Base-by-base conservation (phyloP, 1,140 invertebrate species). In the Drusus annulatus region DNA sequence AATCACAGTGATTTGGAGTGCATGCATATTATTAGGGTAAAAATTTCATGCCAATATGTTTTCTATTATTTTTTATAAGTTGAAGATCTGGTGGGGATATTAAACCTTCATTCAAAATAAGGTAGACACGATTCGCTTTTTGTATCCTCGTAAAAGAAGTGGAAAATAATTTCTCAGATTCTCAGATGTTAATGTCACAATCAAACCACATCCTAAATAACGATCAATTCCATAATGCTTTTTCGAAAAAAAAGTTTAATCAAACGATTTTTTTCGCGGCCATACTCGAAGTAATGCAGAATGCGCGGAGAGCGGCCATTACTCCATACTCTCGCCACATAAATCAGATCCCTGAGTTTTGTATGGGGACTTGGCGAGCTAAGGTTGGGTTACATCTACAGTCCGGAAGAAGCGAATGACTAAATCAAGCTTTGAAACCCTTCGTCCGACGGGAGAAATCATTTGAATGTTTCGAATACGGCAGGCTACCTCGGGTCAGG, bases 211-310 rank as follows among this genome's bases (percentile, higher is more conserved):
- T 65, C 21, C 62, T 65, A 65, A 65, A 65, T 65, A 16, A 65
- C 62, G 62, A 65, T 7, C 62, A 65, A 65, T 65, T 71, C 68
- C 36, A 51, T 71, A 51, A 16, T 71, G 36, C 17, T 21, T 52
- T 51, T 36, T 65, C 4, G 5, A 23, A 71, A 71, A 71, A 68
- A 50, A 71, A 52, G 21, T 65, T 71, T 71, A 71, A 71, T 71
- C 68, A 71, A 71, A 71, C 68, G 68, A 56, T 74, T 58, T 51
- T 31, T 56, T 58, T 15, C n/a, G 54, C 52, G 25, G 56, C 68
- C 68, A 71, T 51, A 19, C 71, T 74, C 28, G 71, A 54, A 74
- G 51, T 56, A 58, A 74, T 74, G 71, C 71, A 74, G 71, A 74
- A 71, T 71, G 52, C 71, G 71, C 71, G 23, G 71, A 19, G 45